Conservation (phyloP, 2,888 invertebrate species). For the Idaea aversata region DNA sequence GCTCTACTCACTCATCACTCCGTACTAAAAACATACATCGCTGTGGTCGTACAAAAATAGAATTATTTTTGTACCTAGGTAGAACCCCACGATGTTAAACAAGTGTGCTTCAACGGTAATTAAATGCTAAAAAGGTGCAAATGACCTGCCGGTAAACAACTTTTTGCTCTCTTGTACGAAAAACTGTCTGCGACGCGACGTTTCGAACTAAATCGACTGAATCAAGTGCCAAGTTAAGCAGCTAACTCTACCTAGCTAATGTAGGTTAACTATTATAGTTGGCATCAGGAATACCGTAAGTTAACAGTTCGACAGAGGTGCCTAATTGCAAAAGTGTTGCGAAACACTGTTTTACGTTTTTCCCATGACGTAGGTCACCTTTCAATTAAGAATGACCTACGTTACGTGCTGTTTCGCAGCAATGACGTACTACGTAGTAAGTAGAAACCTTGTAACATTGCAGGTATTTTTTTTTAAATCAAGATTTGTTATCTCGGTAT, state of each 20-base stretch:
- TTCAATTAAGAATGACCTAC: background rate
- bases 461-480: background rate
- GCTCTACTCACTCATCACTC: constrained; percentile 31
- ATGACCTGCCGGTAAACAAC: background rate
- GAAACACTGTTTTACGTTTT: background rate
- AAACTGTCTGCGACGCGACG: background rate
- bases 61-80: constrained; percentile 34
- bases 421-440: background rate
- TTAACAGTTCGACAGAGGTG: background rate
- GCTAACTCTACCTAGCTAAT: background rate
- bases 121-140: constrained; percentile 12
- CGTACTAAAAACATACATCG: constrained; percentile 58
- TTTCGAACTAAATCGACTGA: background rate
- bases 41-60: constrained; percentile 72
- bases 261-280: background rate
- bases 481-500: background rate
- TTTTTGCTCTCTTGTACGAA: background rate
- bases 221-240: background rate
- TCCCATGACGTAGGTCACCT: constrained; percentile 1
- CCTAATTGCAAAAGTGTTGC: background rate
- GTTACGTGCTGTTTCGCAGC: background rate
- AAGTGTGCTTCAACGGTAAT: constrained; percentile 22
- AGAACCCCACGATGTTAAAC: constrained; percentile 47
- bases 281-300: background rate
- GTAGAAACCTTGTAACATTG: background rate